Base-by-base conservation (phyloP, 2,888 invertebrate genomes). In the Apodemia zela region DNA sequence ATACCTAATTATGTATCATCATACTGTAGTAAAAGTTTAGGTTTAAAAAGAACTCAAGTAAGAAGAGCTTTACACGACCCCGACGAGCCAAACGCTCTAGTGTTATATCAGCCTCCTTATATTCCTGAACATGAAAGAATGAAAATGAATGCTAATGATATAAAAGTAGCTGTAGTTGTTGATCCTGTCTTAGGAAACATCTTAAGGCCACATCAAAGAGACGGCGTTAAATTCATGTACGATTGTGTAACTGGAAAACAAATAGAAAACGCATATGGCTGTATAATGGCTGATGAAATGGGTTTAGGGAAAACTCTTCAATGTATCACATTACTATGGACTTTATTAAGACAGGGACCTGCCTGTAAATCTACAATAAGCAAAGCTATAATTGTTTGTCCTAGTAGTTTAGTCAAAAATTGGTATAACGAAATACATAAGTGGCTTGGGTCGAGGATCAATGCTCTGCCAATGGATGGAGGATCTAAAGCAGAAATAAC, bases 251-350 rank as follows among this genome's bases (percentile, higher is more conserved):
- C 97, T 10, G 99, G 99, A 0, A 92, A 93, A 49, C 96, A 97
- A 75, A 98, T 98, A 71, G 95, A 96, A 65, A 93, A 94, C 67
- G 96, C 96, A 35, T 96, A 94, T 83, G 99, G 99, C 0, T 99
- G 99, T 76, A 99, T 99, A 59, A 99, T 99, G 99, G 99, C 99
- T 3, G 99, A 99, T 87, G 99, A 99, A 93, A 99, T 99, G 99
- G 99, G 93, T 73, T 92, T 99, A 45, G 99, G 99, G 1, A 99
- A 99, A 89, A 99, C 99, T 0, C 89, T 99, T 11, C 99, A 99
- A 82, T 99, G 99, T 82, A 98, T 99, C 64, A 96, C 99, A 0
- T 88, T 99, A 13, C 89, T 99, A 18, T 99, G 99, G 99, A 98
- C 99, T 0, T 85, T 99, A 25, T 84, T 99, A 71, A 93, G 96